These are phyloP conservation scores for Thysanoteuthis rhombus DNA, from an alignment of 2,888 invertebrate species.

Conservation along the genomic window DNA sequence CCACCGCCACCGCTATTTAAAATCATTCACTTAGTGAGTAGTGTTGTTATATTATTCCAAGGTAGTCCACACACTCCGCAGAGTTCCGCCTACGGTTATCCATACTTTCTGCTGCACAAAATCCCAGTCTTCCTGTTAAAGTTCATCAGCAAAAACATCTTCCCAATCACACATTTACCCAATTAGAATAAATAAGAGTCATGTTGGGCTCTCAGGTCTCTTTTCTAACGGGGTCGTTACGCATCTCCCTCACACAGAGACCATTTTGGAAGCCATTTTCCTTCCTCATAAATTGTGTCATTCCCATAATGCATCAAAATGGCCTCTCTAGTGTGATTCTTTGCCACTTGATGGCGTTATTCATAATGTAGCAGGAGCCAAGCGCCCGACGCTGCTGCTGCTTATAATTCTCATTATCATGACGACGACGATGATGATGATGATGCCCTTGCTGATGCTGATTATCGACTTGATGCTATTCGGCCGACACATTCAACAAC, in stretches of 20 bases:
- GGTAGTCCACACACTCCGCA: slow-evolving; percentile 23
- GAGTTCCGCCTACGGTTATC: slow-evolving; percentile 29
- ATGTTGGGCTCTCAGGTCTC: slow-evolving; percentile 27
- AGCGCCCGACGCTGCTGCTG: background rate
- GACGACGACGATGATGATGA: background rate
- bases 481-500: background rate
- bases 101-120: slow-evolving; percentile 25
- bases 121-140: slow-evolving; percentile 25
- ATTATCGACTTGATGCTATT: background rate
- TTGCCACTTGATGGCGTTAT: slow-evolving; percentile 31
- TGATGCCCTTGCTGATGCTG: background rate
- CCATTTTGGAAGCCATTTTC: slow-evolving; percentile 63
- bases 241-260: slow-evolving; percentile 32
- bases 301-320: slow-evolving; percentile 60
- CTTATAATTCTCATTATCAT: background rate
- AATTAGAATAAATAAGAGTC: background rate
- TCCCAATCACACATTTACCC: background rate
- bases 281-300: slow-evolving; percentile 61
- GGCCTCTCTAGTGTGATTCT: slow-evolving; percentile 29
- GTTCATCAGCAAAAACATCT: slow-evolving; percentile 15
- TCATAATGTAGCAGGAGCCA: slow-evolving; percentile 23
- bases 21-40: slow-evolving; percentile 24
- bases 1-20: slow-evolving; percentile 19
- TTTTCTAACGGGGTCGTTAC: slow-evolving; percentile 1
- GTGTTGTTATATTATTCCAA: slow-evolving; percentile 25